Base-by-base conservation (phyloP, 2,888 invertebrate species). In the Busseola fusca region DNA sequence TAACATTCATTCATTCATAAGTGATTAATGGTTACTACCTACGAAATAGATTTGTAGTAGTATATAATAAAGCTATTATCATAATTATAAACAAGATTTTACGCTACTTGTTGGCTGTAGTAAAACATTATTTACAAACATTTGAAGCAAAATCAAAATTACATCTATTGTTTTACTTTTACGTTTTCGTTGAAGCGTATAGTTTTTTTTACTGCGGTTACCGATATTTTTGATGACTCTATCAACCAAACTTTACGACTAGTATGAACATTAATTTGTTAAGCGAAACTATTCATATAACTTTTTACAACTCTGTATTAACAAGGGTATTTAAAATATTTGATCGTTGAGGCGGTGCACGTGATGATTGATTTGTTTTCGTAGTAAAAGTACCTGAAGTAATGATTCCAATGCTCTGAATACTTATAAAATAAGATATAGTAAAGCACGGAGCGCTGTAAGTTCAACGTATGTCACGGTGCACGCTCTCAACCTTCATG, bases 1-100 rank as follows among this genome's bases (percentile, higher is more conserved):
- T 92, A 94, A 93, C 93, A 92, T 91, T 91, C 91, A 93, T 93
- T 92, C 92, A 94, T 94, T 93, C 93, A 92, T 92, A 91, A 93
- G 89, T 94, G 93, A 94, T 94, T 94, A 93, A 94, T 94, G 91
- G 91, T 92, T 89, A 90, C 90, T 93, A 95, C 94, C 93, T 93
- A 94, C 93, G 85, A 92, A 94, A 94, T 94, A 92, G 93, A 93
- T 94, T 94, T 92, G 93, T 93, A 91, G 91, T 90, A 86, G 90
- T 90, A 93, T 93, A 87, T 93, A 93, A 92, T 93, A 92, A 91
- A 90, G 89, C 91, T 89, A 94, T 94, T 94, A 95, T 93, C 92
- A 93, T 94, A 94, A 94, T 94, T 95, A 94, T 94, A 94, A 94
- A 93, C 94, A 91, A 93, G 93, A 93, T 93, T 95, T 94, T 92